Evolutionary conservation across 35 echinoderm and acorn worm species (phyloP).

Genomic region (Anneissia japonica): DNA sequence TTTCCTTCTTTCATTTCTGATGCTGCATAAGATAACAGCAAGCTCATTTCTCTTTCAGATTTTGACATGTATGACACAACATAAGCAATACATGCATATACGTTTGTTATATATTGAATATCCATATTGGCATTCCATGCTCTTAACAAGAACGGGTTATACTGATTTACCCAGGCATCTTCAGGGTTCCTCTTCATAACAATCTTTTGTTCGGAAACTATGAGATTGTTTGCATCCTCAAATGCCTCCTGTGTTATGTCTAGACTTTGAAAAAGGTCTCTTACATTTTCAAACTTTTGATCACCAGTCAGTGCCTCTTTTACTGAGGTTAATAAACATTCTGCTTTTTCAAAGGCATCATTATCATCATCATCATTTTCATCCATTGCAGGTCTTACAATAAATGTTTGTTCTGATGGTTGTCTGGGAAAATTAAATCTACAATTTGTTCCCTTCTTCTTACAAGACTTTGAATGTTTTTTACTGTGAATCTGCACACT

Average conservation of each 20-base stretch:
- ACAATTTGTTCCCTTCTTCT: slow-evolving; percentile 21
- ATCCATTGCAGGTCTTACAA: background rate
- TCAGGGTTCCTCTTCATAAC: slow-evolving; percentile 18
- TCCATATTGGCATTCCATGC: slow-evolving; percentile 68
- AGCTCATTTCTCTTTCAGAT: slow-evolving; percentile 61
- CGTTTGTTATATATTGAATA: slow-evolving; percentile 49
- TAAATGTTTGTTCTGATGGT: slow-evolving; percentile 41
- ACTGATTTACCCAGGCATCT: slow-evolving; percentile 52
- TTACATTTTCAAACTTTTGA: background rate
- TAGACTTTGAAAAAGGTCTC: slow-evolving; percentile 14
- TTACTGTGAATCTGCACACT: slow-evolving; percentile 48
- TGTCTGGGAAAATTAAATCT: slow-evolving; percentile 35
- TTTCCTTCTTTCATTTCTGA: slow-evolving; percentile 56
- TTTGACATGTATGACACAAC: slow-evolving; percentile 73
- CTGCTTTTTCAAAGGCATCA: background rate
- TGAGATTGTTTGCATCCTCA: slow-evolving; percentile 9
- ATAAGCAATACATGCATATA: slow-evolving; percentile 44
- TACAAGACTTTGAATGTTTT: slow-evolving; percentile 39
- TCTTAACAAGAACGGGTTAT: slow-evolving; percentile 35
- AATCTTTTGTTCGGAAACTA: slow-evolving; percentile 17
- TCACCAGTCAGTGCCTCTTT: slow-evolving; percentile 1
- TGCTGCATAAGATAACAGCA: slow-evolving; percentile 34
- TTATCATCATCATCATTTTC: background rate
- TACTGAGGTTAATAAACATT: background rate
- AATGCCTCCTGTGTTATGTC: slow-evolving; percentile 28